Evolutionary conservation across 1,140 invertebrate genomes (phyloP).

Genomic region (Drosophila tsacasi): DNA sequence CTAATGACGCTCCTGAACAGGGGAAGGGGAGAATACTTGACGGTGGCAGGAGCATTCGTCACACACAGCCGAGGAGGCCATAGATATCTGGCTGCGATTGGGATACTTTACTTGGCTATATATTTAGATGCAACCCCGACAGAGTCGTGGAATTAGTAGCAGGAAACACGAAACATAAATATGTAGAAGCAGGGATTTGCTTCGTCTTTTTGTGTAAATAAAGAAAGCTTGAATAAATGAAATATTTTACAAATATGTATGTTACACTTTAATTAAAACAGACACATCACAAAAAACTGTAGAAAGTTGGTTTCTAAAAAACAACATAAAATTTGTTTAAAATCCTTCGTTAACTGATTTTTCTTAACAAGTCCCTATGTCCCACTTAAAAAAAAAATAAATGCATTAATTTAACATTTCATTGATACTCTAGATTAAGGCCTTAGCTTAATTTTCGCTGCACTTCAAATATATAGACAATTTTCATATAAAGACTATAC

Average conservation of each 20-base stretch:
- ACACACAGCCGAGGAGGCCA: constrained; percentile 54
- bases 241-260: background rate
- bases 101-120: constrained; percentile 6
- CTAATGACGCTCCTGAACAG: constrained; percentile 68
- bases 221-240: background rate
- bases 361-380: no score
- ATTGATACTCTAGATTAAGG: no score
- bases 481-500: background rate
- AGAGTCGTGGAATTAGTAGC: background rate
- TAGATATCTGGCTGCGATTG: constrained; percentile 31
- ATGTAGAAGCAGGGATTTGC: background rate
- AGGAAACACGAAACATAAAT: background rate
- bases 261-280: no score
- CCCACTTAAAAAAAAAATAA: no score
- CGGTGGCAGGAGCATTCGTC: constrained; percentile 54
- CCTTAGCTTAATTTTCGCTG: background rate
- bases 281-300: no score
- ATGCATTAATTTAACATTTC: no score
- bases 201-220: background rate
- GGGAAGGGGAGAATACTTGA: background rate
- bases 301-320: no score
- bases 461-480: background rate
- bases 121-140: constrained; percentile 2
- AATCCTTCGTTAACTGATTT: no score
- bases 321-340: no score